A percentile compares a stretch with the other conserved stretches of the same genome.
phyloP scores from a whole-genome alignment of 2,113 vertebrate species.

The Axis porcinus region DNA sequence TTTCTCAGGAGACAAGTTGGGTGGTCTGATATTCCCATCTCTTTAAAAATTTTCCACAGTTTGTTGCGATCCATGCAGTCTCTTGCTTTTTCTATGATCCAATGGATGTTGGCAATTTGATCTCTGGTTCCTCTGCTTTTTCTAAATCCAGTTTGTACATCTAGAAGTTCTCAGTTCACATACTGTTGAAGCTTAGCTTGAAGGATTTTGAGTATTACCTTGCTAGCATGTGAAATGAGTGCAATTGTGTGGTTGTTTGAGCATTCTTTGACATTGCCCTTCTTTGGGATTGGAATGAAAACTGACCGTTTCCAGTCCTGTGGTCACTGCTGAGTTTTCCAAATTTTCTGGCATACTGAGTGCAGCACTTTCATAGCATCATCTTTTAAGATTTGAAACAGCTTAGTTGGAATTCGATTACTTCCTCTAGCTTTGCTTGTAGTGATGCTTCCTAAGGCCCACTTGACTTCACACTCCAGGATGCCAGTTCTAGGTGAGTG shows the following conservation, averaged over 20 bases:
- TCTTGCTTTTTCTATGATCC: background rate
- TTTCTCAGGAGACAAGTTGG: background rate
- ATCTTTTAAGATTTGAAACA: background rate
- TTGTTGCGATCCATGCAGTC: background rate
- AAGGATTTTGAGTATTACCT: background rate
- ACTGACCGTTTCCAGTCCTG: background rate
- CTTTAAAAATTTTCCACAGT: background rate
- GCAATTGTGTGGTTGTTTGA: background rate
- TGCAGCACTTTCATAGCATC: background rate
- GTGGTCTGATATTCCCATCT: background rate
- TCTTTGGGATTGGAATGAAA: background rate
- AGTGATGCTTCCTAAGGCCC: background rate
- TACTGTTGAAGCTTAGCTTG: background rate
- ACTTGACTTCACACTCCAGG: background rate
- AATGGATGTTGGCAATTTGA: background rate
- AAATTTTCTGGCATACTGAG: background rate
- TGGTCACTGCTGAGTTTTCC: background rate
- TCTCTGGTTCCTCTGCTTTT: background rate
- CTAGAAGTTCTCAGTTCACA: background rate
- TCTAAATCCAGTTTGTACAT: background rate
- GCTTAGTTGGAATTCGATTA: background rate
- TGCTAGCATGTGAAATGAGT: background rate
- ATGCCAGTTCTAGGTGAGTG: background rate
- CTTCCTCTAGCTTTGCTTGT: background rate
- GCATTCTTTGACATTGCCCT: background rate